Conservation (phyloP, 2,113 vertebrate species). For the Brienomyrus longianalis region DNA sequence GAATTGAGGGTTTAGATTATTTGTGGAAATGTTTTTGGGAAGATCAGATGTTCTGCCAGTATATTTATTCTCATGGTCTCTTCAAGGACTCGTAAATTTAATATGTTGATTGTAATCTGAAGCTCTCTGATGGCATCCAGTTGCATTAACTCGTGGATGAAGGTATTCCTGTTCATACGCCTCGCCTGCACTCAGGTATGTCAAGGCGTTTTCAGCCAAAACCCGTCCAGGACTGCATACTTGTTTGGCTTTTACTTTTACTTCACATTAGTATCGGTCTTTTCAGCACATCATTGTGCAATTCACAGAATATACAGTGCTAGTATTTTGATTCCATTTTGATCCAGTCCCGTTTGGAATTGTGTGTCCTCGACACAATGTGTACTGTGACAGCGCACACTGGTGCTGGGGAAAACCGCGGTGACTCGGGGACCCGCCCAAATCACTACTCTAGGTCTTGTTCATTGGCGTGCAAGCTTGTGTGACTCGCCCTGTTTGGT, state of each 20-base stretch:
- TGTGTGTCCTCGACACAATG: not conserved
- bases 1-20: not conserved
- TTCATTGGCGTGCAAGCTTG: conserved; percentile 9
- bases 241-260: not conserved
- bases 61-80: not conserved
- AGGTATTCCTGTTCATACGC: not conserved
- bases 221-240: not conserved
- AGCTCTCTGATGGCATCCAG: not conserved
- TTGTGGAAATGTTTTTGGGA: not conserved
- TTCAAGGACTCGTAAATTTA: not conserved
- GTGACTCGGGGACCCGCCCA: not conserved
- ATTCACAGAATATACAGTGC: not conserved
- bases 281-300: not conserved
- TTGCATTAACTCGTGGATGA: not conserved
- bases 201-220: not conserved
- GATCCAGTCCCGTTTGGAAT: not conserved
- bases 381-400: not conserved
- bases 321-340: not conserved
- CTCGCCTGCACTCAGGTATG: not conserved
- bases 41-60: not conserved
- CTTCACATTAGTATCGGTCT: not conserved
- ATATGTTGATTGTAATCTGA: not conserved
- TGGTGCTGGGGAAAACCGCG: not conserved
- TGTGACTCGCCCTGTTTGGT: conserved; percentile 47
- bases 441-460: not conserved